phyloP scores from a whole-genome alignment of 2,797 vertebrate genomes.

The Otolemur crassicaudatus region DNA sequence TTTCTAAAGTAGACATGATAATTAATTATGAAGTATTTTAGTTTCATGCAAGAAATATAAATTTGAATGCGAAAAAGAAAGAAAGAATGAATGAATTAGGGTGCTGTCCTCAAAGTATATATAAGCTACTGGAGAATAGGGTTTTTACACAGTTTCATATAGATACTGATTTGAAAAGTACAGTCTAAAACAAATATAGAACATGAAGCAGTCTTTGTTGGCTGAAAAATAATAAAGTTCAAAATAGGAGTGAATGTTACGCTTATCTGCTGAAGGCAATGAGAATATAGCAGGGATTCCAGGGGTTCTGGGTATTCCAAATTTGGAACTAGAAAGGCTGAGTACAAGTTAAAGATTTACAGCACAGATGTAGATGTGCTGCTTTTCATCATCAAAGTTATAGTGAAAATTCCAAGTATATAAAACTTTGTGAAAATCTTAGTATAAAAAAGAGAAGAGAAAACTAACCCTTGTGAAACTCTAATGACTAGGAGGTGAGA shows the following conservation, averaged over 20 bases:
- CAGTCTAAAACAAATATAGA: not conserved
- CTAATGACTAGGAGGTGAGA: not conserved
- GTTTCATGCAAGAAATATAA: not conserved
- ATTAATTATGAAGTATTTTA: constrained; percentile 4
- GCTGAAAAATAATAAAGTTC: not conserved
- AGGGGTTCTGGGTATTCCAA: not conserved
- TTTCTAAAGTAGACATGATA: not conserved
- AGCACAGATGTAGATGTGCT: not conserved
- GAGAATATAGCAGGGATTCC: not conserved
- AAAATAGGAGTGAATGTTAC: not conserved
- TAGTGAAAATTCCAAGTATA: not conserved
- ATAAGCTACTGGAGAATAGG: not conserved
- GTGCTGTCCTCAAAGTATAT: not conserved
- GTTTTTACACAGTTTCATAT: not conserved
- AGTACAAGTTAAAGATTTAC: not conserved
- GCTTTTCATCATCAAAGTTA: not conserved
- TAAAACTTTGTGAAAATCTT: constrained; percentile 2
- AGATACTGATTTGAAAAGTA: not conserved
- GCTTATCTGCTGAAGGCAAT: not conserved
- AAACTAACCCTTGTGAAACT: not conserved
- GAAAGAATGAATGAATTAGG: not conserved
- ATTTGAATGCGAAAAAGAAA: not conserved
- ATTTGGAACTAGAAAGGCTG: not conserved
- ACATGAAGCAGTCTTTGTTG: not conserved
- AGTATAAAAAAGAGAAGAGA: not conserved